phyloP scores from a whole-genome alignment of 1,140 invertebrate genomes.

The Fopius arisanus region DNA sequence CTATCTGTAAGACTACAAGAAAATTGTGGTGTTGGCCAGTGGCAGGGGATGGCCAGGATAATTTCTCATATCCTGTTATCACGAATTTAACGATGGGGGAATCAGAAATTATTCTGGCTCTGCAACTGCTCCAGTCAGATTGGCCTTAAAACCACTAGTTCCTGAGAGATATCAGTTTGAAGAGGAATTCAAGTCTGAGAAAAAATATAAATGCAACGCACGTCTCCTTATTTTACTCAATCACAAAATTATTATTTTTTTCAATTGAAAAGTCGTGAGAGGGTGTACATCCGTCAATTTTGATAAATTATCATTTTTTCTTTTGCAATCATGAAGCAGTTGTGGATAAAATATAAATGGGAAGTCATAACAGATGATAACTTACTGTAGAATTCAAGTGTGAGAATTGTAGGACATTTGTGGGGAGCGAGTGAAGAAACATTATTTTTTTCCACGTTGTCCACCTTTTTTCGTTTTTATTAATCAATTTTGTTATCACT shows the following conservation, averaged over 20 bases:
- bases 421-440: not conserved
- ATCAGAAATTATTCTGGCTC: not conserved
- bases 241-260: constrained; percentile 1
- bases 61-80: not conserved
- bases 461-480: not conserved
- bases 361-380: not conserved
- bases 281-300: not conserved
- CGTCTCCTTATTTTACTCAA: not conserved
- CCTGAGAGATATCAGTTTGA: not conserved
- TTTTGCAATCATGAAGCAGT: not conserved
- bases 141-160: not conserved
- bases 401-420: not conserved
- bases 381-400: not conserved
- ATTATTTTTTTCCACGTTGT: constrained; percentile 15
- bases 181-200: not conserved
- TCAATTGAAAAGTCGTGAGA: not conserved
- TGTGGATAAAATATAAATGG: not conserved
- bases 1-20: not conserved
- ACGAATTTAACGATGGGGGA: not conserved
- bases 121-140: not conserved
- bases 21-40: constrained; percentile 46
- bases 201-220: not conserved
- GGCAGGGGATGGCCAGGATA: not conserved
- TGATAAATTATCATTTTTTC: not conserved
- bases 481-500: not conserved